phyloP scores from a whole-genome alignment of 2,888 invertebrate genomes.

The Thumatha senex region DNA sequence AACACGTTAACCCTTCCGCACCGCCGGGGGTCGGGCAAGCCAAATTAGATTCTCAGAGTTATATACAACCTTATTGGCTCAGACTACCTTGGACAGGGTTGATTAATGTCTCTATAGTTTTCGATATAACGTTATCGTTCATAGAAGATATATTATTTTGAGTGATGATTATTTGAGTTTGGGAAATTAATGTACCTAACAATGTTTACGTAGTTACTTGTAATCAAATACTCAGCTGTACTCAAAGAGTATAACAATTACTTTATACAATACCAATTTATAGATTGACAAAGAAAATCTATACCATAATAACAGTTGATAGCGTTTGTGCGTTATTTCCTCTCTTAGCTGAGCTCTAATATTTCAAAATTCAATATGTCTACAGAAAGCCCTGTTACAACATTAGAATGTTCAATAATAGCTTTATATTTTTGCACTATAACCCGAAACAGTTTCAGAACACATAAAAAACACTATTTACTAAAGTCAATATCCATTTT shows the following conservation, averaged over 20 bases:
- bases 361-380: too few relatives aligned
- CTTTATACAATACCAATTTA: too few relatives aligned
- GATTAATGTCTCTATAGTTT: slow-evolving; percentile 62
- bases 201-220: background rate
- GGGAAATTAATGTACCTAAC: slow-evolving; percentile 11
- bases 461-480: background rate
- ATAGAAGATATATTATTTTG: slow-evolving; percentile 18
- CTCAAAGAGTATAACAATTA: background rate
- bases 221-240: background rate
- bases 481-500: background rate
- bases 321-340: too few relatives aligned
- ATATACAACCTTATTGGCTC: slow-evolving; percentile 63
- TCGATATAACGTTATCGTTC: slow-evolving; percentile 34
- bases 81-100: slow-evolving; percentile 55
- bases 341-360: too few relatives aligned
- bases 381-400: too few relatives aligned
- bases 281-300: too few relatives aligned
- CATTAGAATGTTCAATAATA: too few relatives aligned
- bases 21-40: slow-evolving; percentile 46
- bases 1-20: slow-evolving; percentile 56
- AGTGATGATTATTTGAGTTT: slow-evolving; percentile 26
- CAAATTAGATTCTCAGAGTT: slow-evolving; percentile 69
- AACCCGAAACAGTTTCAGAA: background rate
- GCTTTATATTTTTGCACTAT: too few relatives aligned
- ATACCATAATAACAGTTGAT: too few relatives aligned